Percentiles rank a stretch among this genome's conserved stretches.
Evolutionary conservation across 1,140 invertebrate genomes (phyloP).

Genomic region (Lanistes nyassanus): DNA sequence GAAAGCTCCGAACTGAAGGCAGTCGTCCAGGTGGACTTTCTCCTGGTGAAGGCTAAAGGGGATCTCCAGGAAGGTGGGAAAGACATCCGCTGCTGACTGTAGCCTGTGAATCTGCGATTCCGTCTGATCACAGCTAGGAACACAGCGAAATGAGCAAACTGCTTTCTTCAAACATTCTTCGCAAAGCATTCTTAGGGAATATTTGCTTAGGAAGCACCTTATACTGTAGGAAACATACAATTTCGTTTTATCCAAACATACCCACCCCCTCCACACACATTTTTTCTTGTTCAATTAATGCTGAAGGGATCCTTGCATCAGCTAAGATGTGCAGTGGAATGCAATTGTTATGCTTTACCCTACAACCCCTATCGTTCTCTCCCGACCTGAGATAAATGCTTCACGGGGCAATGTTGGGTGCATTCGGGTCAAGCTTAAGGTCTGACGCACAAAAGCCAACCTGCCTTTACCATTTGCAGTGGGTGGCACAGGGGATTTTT

Average conservation of each 20-base stretch:
- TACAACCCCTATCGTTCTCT: too few relatives aligned
- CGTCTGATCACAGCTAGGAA: neutral
- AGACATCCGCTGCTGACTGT: neutral
- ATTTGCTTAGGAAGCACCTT: neutral
- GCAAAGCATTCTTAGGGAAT: neutral
- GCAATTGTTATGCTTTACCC: too few relatives aligned
- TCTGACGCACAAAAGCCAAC: too few relatives aligned
- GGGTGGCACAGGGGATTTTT: too few relatives aligned
- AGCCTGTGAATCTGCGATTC: neutral
- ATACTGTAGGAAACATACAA: neutral
- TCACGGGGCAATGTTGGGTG: too few relatives aligned
- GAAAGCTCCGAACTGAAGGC: neutral
- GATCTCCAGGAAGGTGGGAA: slow-evolving; percentile 9
- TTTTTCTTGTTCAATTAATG: too few relatives aligned
- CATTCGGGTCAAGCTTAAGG: too few relatives aligned
- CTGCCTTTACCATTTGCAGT: too few relatives aligned
- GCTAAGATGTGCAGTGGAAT: too few relatives aligned
- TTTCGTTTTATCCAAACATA: neutral
- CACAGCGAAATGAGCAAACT: neutral
- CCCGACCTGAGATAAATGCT: too few relatives aligned
- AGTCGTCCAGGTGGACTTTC: slow-evolving; percentile 13
- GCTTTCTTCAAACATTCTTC: neutral
- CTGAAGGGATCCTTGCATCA: too few relatives aligned
- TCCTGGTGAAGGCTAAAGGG: slow-evolving; percentile 21
- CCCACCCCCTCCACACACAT: too few relatives aligned